Evolutionary conservation across 2,797 vertebrate genomes (phyloP).

Genomic region (Pangasius sanitwongsei): DNA sequence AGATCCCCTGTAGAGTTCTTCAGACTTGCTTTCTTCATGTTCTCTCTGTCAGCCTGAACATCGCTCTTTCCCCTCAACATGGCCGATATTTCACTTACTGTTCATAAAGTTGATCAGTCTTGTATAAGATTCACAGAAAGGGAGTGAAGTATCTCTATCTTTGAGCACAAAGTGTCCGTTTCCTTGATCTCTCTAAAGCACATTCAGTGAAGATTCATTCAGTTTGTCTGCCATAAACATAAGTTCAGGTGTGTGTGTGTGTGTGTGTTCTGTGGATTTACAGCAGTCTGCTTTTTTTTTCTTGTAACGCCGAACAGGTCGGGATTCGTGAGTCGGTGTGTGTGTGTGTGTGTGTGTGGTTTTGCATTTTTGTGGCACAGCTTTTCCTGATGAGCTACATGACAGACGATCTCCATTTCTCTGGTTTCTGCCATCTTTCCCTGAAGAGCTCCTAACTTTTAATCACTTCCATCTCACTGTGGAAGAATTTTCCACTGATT

Average conservation of each 20-base stretch:
- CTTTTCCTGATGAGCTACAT: constrained; percentile 25
- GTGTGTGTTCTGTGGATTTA: neutral
- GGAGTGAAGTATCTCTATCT: neutral
- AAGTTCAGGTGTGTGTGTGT: neutral
- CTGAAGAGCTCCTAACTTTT: constrained; percentile 14
- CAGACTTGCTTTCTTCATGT: neutral
- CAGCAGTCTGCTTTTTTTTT: too few relatives aligned
- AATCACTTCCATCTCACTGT: constrained; percentile 70
- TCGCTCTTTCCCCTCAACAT: neutral
- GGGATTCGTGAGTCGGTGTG: constrained; percentile 33
- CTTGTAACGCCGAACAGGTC: constrained; percentile 21
- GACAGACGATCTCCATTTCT: neutral
- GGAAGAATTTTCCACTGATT: constrained; percentile 71
- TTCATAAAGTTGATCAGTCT: neutral
- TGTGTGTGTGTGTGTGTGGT: constrained; percentile 46
- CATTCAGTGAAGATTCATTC: neutral
- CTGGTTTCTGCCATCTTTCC: neutral
- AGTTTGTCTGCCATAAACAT: neutral
- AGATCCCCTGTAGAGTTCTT: neutral
- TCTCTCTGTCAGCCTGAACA: neutral
- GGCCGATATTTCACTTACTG: neutral
- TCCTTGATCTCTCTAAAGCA: neutral
- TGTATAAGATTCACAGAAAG: neutral
- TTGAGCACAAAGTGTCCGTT: neutral
- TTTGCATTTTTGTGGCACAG: constrained; percentile 57